Base-by-base conservation (phyloP, 2,113 vertebrate genomes). In the Odontesthes bonariensis region DNA sequence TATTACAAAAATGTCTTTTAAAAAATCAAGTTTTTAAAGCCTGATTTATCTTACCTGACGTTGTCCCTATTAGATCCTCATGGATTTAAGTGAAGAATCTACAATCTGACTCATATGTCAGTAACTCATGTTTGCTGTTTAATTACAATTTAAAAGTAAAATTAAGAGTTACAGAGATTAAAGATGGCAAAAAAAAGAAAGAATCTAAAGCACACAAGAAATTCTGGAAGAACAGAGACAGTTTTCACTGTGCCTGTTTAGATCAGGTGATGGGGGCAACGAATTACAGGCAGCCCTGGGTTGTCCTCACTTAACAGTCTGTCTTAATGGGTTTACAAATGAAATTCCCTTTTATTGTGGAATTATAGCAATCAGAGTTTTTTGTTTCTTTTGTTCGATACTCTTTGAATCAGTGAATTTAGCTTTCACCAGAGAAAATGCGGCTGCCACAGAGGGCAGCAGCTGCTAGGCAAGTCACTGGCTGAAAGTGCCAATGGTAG, bases 41-140 rank as follows among this genome's bases (percentile, higher is more conserved):
- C 0, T 31, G 23, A 14, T 40, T 75, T 59, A 13, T 46, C 49
- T 60, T 58, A 53, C 42, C 62, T 66, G 32, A 12, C 40, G 42
- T 49, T n/a, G 51, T 57, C 54, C 27, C 31, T 54, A 31, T 32
- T 27, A 57, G 46, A 49, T 52, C 40, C 27, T 61, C 49, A n/a
- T 61, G 56, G 63, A 76, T 68, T 38, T 68, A 32, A 68, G 49
- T 33, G 32, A 57, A 54, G 64, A 68, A 68, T 73, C 70, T 73
- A 20, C 51, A 44, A 51, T 56, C 38, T 40, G 9, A 66, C 47
- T 56, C 55, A 27, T 51, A 61, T 61, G 38, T 68, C 64, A 68
- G 38, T 17, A 14, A 61, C 20, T 35, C 51, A 13, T 23, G n/a
- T 60, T 60, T 60, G 64, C 27, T 23, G 23, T 52, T 38, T 42